These are phyloP conservation scores for Andrena praecox DNA, from an alignment of 2,888 invertebrate species.

Conservation along the genomic window DNA sequence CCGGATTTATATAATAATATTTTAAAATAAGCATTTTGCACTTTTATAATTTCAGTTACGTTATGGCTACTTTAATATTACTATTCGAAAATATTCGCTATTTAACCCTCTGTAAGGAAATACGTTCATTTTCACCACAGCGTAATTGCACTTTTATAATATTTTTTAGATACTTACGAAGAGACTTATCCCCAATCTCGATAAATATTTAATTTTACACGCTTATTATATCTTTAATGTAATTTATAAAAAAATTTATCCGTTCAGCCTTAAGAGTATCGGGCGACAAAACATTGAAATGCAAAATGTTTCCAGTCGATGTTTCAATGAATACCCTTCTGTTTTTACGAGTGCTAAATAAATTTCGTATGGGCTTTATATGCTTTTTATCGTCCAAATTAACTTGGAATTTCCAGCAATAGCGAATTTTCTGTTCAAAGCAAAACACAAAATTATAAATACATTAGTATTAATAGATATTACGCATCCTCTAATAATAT, in stretches of 20 bases:
- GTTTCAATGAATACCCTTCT: constrained; percentile 16
- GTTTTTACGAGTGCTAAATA: constrained; percentile 4
- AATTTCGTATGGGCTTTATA: neutral
- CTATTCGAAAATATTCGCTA: constrained; percentile 24
- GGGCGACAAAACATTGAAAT: constrained; percentile 18
- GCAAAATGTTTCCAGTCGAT: constrained; percentile 50
- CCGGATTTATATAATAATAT: constrained; percentile 49
- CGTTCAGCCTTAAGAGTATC: neutral
- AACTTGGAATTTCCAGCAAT: constrained; percentile 48
- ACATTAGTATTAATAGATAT: constrained; percentile 64
- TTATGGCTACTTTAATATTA: neutral
- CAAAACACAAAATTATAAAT: constrained; percentile 31
- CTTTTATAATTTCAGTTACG: constrained; percentile 26
- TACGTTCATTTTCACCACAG: constrained; percentile 21
- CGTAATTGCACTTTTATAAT: constrained; percentile 49
- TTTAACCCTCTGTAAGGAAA: constrained; percentile 29
- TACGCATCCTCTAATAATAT: constrained; percentile 57
- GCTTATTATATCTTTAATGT: constrained; percentile 14
- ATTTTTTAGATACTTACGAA: constrained; percentile 17
- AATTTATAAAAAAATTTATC: constrained; percentile 8
- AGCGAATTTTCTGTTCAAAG: constrained; percentile 52
- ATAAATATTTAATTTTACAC: constrained; percentile 17
- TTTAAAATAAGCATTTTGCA: constrained; percentile 53
- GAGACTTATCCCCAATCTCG: neutral
- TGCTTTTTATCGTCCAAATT: constrained; percentile 5